Conservation (phyloP, 2,888 invertebrate species). For the Chymomyza fuscimana region DNA sequence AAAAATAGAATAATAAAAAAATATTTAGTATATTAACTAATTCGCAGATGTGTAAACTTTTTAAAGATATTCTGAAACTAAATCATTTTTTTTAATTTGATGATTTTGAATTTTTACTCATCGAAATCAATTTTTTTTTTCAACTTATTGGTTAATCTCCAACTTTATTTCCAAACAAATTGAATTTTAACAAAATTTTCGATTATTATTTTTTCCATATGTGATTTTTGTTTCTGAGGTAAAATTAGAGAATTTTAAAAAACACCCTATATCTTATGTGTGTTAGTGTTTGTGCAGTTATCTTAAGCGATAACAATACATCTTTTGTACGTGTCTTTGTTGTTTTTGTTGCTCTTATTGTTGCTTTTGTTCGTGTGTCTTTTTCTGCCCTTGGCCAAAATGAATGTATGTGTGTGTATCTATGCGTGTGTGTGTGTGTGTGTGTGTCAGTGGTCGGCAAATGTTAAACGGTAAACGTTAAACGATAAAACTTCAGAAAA, state of each 20-base stretch:
- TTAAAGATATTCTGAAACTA: too few relatives aligned
- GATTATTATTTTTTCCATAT: neutral
- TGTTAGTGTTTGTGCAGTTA: conserved; percentile 49
- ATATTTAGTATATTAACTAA: too few relatives aligned
- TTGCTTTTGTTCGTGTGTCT: neutral
- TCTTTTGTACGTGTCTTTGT: conserved; percentile 65
- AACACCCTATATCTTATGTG: neutral
- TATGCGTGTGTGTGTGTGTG: conserved; percentile 13
- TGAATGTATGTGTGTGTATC: conserved; percentile 20
- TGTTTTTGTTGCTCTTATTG: neutral
- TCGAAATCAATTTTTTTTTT: too few relatives aligned
- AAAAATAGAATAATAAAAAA: too few relatives aligned
- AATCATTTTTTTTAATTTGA: too few relatives aligned
- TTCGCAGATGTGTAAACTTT: too few relatives aligned
- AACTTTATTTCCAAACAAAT: too few relatives aligned
- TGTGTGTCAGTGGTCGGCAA: conserved; percentile 19
- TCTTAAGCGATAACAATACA: conserved; percentile 79
- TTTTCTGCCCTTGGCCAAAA: conserved; percentile 10
- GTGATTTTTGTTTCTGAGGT: too few relatives aligned
- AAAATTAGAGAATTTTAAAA: too few relatives aligned
- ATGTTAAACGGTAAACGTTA: neutral
- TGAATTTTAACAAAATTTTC: too few relatives aligned
- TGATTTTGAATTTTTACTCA: too few relatives aligned
- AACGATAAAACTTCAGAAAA: conserved; percentile 4
- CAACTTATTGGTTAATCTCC: too few relatives aligned